Evolutionary conservation across 35 echinoderm and acorn worm species (phyloP), one percentile per base, ranked within the genome.

Genomic region (Strongylocentrotus purpuratus): DNA sequence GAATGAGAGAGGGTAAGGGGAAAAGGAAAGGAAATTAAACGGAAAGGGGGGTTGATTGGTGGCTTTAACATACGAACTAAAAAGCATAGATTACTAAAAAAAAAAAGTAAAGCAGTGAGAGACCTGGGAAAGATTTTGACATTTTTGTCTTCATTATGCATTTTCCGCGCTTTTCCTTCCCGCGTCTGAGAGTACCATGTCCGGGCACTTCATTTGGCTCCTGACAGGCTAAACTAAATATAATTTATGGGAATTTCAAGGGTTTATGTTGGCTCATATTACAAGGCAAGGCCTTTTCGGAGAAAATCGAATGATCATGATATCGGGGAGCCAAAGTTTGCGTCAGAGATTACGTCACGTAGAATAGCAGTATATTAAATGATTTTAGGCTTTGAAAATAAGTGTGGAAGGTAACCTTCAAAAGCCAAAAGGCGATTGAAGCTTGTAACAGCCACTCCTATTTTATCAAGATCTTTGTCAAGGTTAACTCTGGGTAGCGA

Each of bases 241-340:
- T 7, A 78, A 78, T 78, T 78, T 78, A 78, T 78, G 65, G 65
- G 65, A 78, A 78, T 78, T 78, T 78, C 65, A 78, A 78, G 65
- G 65, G 65, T 78, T 78, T 78, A 78, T 78, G 18, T 78, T 78
- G 65, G 65, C 65, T 78, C 28, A n/a, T 78, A 28, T 78, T 78
- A 78, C 65, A 78, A 78, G 65, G 7, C 65, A 28, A 28, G 65
- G 65, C 28, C 65, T 78, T 78, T 78, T 78, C 65, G 65, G 65
- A 78, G 65, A 78, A 78, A 78, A 4, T 28, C 65, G 7, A 78
- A 78, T 78, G 20, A 15, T 9, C 52, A 59, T 59, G 52, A 59
- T 59, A 59, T 59, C 65, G n/a, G 65, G 65, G 65, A 78, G 28
- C 22, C 65, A 28, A 78, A n/a, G 20, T 25, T n/a, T 78, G 65